phyloP scores from a whole-genome alignment of 2,888 invertebrate species.

The Campoplex capitator region DNA sequence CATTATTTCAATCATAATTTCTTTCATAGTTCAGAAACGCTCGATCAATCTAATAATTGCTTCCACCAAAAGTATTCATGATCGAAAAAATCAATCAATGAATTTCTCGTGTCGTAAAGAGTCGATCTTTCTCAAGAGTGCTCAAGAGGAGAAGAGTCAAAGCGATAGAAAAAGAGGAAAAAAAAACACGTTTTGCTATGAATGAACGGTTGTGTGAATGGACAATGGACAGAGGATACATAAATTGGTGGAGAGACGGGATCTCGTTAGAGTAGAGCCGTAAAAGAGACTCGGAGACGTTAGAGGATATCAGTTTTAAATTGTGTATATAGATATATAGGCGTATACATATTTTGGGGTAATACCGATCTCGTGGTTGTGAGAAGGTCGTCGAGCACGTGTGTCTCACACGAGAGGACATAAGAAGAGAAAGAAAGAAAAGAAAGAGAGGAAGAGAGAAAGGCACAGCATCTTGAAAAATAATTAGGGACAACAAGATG shows the following conservation, averaged over 20 bases:
- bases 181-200: constrained; percentile 35
- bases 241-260: constrained; percentile 60
- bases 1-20: background rate
- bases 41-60: background rate
- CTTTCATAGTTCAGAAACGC: background rate
- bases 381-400: constrained; percentile 58
- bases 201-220: constrained; percentile 58
- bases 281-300: constrained; percentile 53
- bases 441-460: constrained; percentile 22
- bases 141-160: no score
- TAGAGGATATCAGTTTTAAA: constrained; percentile 52
- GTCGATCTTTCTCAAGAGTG: constrained; percentile 6
- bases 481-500: constrained; percentile 84
- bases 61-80: background rate
- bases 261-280: constrained; percentile 63
- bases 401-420: constrained; percentile 46
- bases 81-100: constrained; percentile 31
- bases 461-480: constrained; percentile 75
- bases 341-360: constrained; percentile 16
- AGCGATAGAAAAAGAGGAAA: background rate
- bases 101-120: constrained; percentile 13
- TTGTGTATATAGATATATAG: constrained; percentile 19
- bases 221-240: constrained; percentile 65
- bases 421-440: constrained; percentile 22
- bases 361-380: constrained; percentile 56